These are phyloP conservation scores for Leptinotarsa defecta DNA, from an alignment of 1,140 invertebrate genomes.

Conservation along the genomic window DNA sequence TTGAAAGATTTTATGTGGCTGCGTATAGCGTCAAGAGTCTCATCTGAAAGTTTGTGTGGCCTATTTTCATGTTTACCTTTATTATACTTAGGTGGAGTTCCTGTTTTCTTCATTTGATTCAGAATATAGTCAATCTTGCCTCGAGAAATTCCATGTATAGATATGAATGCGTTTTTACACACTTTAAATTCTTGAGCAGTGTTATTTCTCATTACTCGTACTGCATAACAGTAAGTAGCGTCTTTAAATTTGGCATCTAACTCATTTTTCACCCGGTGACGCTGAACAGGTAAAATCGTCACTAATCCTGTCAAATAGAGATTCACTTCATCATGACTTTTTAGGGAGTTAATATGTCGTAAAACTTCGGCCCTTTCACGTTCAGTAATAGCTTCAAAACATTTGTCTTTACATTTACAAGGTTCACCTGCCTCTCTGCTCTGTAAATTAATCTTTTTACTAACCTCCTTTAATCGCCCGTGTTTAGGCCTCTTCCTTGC, in stretches of 20 bases:
- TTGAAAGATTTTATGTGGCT: neutral
- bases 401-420: constrained; percentile 22
- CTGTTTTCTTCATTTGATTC: neutral
- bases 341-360: constrained; percentile 14
- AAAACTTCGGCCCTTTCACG: constrained; percentile 1
- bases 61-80: neutral
- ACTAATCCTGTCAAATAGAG: constrained; percentile 29
- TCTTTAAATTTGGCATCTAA: neutral
- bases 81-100: neutral
- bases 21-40: neutral
- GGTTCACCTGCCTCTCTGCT: neutral
- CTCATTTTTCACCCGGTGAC: constrained; percentile 14
- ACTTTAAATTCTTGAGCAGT: neutral
- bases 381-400: constrained; percentile 19
- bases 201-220: neutral
- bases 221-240: neutral
- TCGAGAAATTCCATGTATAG: neutral
- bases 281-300: constrained; percentile 12
- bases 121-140: neutral
- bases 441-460: constrained; percentile 16
- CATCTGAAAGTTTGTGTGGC: neutral
- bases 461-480: constrained; percentile 15
- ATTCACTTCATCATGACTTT: constrained; percentile 27
- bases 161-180: constrained; percentile 1
- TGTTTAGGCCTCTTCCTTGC: neutral